Evolutionary conservation across 30 jellyfish, hydroid and myxozoan species (phyloP), one percentile per base, ranked within the genome.

Genomic region (Aurelia aurita): DNA sequence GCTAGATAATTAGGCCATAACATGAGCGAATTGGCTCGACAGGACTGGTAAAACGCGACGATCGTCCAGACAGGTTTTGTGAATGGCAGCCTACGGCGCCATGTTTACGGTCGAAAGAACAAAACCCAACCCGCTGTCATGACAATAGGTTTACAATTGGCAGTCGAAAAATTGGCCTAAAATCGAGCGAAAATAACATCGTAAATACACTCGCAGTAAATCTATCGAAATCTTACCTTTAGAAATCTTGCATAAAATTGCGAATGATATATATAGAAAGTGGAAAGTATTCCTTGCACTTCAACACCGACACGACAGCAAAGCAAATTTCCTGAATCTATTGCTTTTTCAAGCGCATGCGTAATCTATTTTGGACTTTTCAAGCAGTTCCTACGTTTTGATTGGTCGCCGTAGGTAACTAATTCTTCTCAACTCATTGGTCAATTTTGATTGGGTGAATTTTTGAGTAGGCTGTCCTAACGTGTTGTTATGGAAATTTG

Each of bases 351-450:
- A 12, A 2, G 83, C 93, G 93, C 93, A 83, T 83, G 93, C 93
- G 81, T 83, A 74, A 69, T 72, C 93, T 83, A 83, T 83, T 83
- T 83, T 83, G 93, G 93, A 71, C 80, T 49, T 31, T 57, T 76
- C 64, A 58, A 57, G 76, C 60, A 46, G 21, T 82, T 69, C 65
- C 55, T 47, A 77, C 81, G 54, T 20, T 72, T 26, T 83, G 87
- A 83, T 83, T 83, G 93, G 93, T 71, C 93, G 86, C 86, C 34
- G 87, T 83, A 29, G 93, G 87, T 70, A 34, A 68, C 81, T 71
- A 25, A 83, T 83, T 83, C 86, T 83, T 61, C 81, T 58, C 72
- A 45, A 64, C 35, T 13, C 20, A 27, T 55, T 39, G 61, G 70
- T n/a, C 66, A 57, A 22, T 53, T 21, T 62, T 65, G 86, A 83